phyloP scores from a whole-genome alignment of 2,797 vertebrate species.

The Enteromius anoplus region DNA sequence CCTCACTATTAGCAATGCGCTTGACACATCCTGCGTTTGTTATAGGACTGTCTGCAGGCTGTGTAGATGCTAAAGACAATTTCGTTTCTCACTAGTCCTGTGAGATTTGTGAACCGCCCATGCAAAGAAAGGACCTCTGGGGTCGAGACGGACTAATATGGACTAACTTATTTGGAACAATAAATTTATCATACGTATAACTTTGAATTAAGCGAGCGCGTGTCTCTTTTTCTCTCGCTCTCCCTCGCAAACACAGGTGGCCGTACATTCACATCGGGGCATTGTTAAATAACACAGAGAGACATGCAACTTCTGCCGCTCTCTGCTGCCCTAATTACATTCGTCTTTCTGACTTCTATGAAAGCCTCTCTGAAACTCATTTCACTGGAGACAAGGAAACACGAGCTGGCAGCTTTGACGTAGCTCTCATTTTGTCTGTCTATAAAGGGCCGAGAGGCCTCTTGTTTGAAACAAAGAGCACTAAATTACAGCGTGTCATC shows the following conservation, averaged over 20 bases:
- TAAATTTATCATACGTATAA: conserved; percentile 36
- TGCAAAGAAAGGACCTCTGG: conserved; percentile 33
- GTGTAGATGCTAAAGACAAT: conserved; percentile 40
- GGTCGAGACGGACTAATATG: conserved; percentile 18
- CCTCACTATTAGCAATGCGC: conserved; percentile 19
- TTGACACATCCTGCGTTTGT: conserved; percentile 30
- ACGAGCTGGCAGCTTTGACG: conserved; percentile 46
- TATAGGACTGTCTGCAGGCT: conserved; percentile 37
- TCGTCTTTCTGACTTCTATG: conserved; percentile 54
- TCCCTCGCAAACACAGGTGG: not conserved
- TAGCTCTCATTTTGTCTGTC: conserved; percentile 51
- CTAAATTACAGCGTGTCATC: conserved; percentile 59
- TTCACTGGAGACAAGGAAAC: conserved; percentile 49
- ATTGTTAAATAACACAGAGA: conserved; percentile 43
- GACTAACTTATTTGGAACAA: conserved; percentile 29
- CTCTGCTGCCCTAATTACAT: conserved; percentile 57
- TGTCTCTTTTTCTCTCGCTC: not conserved
- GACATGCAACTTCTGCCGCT: conserved; percentile 25
- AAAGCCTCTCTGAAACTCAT: conserved; percentile 57
- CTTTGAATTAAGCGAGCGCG: conserved; percentile 1
- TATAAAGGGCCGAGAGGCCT: conserved; percentile 46
- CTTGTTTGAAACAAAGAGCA: conserved; percentile 62
- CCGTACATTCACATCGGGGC: not conserved
- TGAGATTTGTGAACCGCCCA: conserved; percentile 14
- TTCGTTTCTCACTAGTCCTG: conserved; percentile 23